Base-by-base conservation (phyloP, 2,888 invertebrate species). In the Heliconius sara region DNA sequence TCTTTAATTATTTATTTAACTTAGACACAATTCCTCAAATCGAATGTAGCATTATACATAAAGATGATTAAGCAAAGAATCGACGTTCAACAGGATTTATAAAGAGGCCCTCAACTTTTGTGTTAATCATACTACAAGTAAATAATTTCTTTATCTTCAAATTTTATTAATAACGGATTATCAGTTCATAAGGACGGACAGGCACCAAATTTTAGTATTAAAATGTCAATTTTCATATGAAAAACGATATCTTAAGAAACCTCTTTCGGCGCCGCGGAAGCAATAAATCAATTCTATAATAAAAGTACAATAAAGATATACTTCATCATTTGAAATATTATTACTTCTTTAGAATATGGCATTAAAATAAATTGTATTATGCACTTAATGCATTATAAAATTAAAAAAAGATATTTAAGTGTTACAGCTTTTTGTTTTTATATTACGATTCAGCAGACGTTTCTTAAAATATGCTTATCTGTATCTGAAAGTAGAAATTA, bases 281-380 rank as follows among this genome's bases (percentile, higher is more conserved):
- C 66, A 34, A 67, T 82, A 82, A 82, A 82, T 82, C 82, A 81
- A 76, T 70, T 71, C 60, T 79, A 82, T 77, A 78, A 81, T 81
- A 81, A 82, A 82, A 82, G 52, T 71, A n/a, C 67, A 81, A 80
- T 81, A 81, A 81, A 80, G 27, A 63, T 57, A 47, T 65, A 78
- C 74, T 67, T 60, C 75, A 74, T 66, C 63, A 79, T 81, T 77
- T 81, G 75, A 81, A 72, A 76, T 78, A 81, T 76, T 75, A 79
- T 70, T 81, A 78, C 77, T 79, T 81, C 79, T 79, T 81, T 68
- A 76, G 72, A 80, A 80, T 74, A 79, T 47, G 63, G 43, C 63
- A 75, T 57, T 79, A 82, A 78, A 79, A 78, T 82, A 82, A 78
- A 78, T 78, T 67, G 67, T 78, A 70, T 70, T 70, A 73, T 76